Base-by-base conservation (phyloP, 2,888 invertebrate species). In the Xanthorhoe spadicearia region DNA sequence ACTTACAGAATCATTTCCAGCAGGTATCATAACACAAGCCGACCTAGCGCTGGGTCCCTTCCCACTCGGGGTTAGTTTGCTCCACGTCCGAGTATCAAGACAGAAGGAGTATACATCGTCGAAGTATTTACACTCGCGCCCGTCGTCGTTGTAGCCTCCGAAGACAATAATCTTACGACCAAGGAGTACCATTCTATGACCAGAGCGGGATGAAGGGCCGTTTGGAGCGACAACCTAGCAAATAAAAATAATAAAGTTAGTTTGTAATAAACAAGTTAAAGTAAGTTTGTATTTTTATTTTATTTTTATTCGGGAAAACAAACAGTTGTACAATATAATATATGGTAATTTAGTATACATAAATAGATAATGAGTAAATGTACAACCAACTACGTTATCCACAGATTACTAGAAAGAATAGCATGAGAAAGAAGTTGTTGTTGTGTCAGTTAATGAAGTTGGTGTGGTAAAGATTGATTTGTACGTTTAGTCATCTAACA, bases 111-210 rank as follows among this genome's bases (percentile, higher is more conserved):
- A 94, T 0, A 98, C 85, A 84, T 99, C 99, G 85, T 98, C 98
- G 84, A 95, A 97, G 90, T 98, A 99, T 75, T 96, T 96, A 83
- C 96, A 98, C 68, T 97, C 96, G 63, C 97, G 94, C 0, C 96
- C 94, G 85, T 97, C 98, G 88, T 99, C 98, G 80, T 97, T 95
- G 87, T 98, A 99, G 0, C 99, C 99, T 0, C 98, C 98, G 92
- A 98, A 98, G 5, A 98, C 92, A 69, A 97, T 90, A 0, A 99
- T 86, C 77, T 95, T 95, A 74, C 97, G 97, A 73, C 97, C 97
- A 0, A 95, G 84, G 0, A 94, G 94, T 1, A 95, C 95, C 98
- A 99, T 99, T 67, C 98, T 94, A 86, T 99, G 98, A 0, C 99
- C 97, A 0, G 93, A 93, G 7, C 93, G 87, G 0, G 98, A 94